phyloP scores from a whole-genome alignment of 2,888 invertebrate genomes.

The Hyppa rectilinea region DNA sequence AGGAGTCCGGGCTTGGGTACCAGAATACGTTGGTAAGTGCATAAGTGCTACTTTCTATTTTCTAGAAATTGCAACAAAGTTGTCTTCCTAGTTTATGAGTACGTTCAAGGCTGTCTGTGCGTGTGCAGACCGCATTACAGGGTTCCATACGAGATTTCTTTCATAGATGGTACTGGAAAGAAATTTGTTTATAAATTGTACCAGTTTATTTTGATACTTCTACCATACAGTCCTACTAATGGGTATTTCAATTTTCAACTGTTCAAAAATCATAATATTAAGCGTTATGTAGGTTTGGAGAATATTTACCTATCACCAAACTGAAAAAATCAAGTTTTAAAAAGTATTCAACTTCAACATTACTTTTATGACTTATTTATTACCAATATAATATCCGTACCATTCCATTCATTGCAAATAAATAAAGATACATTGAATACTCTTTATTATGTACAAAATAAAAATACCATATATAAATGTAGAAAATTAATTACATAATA shows the following conservation, averaged over 20 bases:
- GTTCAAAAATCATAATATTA: neutral
- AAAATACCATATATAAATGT: no score
- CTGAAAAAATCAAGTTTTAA: neutral
- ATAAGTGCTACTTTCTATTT: conserved; percentile 79
- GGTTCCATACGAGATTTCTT: conserved; percentile 44
- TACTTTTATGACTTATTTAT: neutral
- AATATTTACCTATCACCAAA: neutral
- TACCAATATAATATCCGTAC: neutral
- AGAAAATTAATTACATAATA: no score
- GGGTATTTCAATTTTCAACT: conserved; percentile 9
- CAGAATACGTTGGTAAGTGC: conserved; percentile 93
- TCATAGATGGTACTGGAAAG: conserved; percentile 36
- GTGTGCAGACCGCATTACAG: conserved; percentile 18
- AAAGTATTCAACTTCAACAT: neutral
- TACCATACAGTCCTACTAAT: conserved; percentile 6
- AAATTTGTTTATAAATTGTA: conserved; percentile 52
- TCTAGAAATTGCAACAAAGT: conserved; percentile 72
- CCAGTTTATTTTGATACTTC: conserved; percentile 55
- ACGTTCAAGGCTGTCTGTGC: conserved; percentile 35
- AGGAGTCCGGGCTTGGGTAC: conserved; percentile 93
- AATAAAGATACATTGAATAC: neutral
- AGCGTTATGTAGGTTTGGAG: neutral
- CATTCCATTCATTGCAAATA: neutral
- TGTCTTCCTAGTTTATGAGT: conserved; percentile 58
- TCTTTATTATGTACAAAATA: no score